A percentile compares a stretch with the other conserved stretches of the same genome.
These are phyloP conservation scores for Lutjanus campechanus DNA, from an alignment of 2,797 vertebrate species.

Conservation along the genomic window DNA sequence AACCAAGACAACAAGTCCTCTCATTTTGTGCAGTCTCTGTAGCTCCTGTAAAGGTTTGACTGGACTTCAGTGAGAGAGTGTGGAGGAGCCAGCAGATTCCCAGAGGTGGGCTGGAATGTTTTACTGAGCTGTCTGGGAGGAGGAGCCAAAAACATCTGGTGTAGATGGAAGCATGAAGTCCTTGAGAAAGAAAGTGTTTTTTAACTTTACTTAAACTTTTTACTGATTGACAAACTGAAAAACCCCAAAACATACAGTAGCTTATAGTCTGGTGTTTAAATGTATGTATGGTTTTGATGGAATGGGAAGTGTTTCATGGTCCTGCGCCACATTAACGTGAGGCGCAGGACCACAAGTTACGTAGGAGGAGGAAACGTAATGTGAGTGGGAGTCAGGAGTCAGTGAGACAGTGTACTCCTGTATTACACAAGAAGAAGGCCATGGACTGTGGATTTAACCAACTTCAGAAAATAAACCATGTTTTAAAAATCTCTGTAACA, in stretches of 20 bases:
- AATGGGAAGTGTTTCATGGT: not conserved
- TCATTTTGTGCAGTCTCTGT: slow-evolving; percentile 74
- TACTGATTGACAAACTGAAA: slow-evolving; percentile 10
- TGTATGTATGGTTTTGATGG: not conserved
- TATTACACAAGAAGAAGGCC: not conserved
- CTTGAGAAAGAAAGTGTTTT: slow-evolving; percentile 20
- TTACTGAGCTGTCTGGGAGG: slow-evolving; percentile 83
- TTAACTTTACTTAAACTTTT: slow-evolving; percentile 8
- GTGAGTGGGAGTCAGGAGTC: slow-evolving; percentile 26
- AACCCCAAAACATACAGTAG: not conserved
- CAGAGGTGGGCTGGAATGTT: slow-evolving; percentile 88
- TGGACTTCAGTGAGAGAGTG: slow-evolving; percentile 60
- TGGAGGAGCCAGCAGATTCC: slow-evolving; percentile 74
- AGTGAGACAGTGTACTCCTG: slow-evolving; percentile 7
- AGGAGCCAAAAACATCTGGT: slow-evolving; percentile 87
- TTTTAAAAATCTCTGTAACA: not conserved
- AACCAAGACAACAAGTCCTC: slow-evolving; percentile 83
- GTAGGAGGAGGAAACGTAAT: slow-evolving; percentile 21
- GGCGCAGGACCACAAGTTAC: slow-evolving; percentile 7
- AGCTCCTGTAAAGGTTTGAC: slow-evolving; percentile 48
- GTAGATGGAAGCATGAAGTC: slow-evolving; percentile 57
- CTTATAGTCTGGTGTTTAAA: not conserved
- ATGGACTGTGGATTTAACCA: not conserved
- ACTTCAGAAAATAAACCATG: not conserved
- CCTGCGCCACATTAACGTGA: not conserved